Evolutionary conservation across 2,888 invertebrate genomes (phyloP).

Genomic region (Dusona sp.): DNA sequence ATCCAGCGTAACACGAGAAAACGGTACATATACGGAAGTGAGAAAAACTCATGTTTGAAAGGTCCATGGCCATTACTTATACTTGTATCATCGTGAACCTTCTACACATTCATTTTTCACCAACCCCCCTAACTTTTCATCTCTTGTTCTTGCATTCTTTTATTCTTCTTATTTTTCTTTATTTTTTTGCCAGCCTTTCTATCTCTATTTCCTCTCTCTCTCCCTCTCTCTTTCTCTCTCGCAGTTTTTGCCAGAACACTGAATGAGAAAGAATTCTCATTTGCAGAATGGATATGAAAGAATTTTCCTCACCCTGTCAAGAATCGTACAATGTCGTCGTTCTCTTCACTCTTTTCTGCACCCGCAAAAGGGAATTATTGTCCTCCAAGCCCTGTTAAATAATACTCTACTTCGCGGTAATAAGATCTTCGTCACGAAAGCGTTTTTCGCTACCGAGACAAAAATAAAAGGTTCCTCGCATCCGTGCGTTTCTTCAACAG

Average conservation of each 20-base stretch:
- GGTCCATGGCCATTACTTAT: slow-evolving; percentile 76
- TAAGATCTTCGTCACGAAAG: slow-evolving; percentile 61
- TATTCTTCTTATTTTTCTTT: slow-evolving; percentile 38
- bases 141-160: slow-evolving; percentile 43
- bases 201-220: slow-evolving; percentile 19
- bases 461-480: slow-evolving; percentile 33
- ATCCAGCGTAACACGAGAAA: slow-evolving; percentile 40
- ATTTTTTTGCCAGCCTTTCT: slow-evolving; percentile 32
- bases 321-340: slow-evolving; percentile 62
- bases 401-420: slow-evolving; percentile 67
- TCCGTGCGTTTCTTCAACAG: neutral
- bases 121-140: slow-evolving; percentile 49
- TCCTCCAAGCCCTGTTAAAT: slow-evolving; percentile 67
- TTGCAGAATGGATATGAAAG: slow-evolving; percentile 79
- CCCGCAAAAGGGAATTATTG: slow-evolving; percentile 72
- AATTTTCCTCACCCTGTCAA: slow-evolving; percentile 71
- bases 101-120: slow-evolving; percentile 48
- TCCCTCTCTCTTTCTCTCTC: slow-evolving; percentile 18
- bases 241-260: slow-evolving; percentile 23
- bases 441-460: slow-evolving; percentile 18
- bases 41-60: slow-evolving; percentile 77
- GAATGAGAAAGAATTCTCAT: slow-evolving; percentile 76
- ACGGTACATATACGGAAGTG: slow-evolving; percentile 61
- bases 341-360: slow-evolving; percentile 36
- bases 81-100: slow-evolving; percentile 65